Percentiles rank a stretch among this genome's conserved stretches.
phyloP scores from a whole-genome alignment of 2,888 invertebrate species.

The Lasioglossum calceatum region DNA sequence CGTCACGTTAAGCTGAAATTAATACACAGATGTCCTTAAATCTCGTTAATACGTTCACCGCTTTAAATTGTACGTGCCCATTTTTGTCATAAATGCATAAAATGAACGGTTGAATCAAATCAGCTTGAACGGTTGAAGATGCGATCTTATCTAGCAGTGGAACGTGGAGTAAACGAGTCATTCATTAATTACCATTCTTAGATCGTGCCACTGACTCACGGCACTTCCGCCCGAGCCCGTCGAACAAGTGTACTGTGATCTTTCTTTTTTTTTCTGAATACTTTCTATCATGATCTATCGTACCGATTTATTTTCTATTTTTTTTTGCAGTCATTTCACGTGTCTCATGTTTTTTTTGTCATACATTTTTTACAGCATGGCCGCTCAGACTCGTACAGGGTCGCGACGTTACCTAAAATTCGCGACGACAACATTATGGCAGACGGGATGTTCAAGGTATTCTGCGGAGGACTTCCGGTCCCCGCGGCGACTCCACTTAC shows the following conservation, averaged over 20 bases:
- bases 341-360: conserved; percentile 73
- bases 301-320: conserved; percentile 50
- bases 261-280: conserved; percentile 12
- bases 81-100: no score
- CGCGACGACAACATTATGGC: conserved; percentile 98
- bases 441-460: conserved; percentile 96
- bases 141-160: not conserved
- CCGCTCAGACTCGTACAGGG: conserved; percentile 98
- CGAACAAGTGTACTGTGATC: not conserved
- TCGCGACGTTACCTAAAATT: conserved; percentile 96
- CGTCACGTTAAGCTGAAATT: no score
- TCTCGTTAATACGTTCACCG: no score
- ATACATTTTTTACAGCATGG: conserved; percentile 90
- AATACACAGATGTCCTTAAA: no score
- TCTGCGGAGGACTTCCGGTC: conserved; percentile 55
- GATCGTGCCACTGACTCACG: not conserved
- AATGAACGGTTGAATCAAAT: no score
- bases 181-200: not conserved
- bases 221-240: not conserved
- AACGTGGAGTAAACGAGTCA: not conserved
- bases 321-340: conserved; percentile 37
- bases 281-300: not conserved
- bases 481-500: conserved; percentile 49
- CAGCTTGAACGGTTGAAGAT: not conserved
- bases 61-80: no score